These are phyloP conservation scores for Cryptus viduatorius DNA, from an alignment of 2,888 invertebrate genomes.

Conservation along the genomic window DNA sequence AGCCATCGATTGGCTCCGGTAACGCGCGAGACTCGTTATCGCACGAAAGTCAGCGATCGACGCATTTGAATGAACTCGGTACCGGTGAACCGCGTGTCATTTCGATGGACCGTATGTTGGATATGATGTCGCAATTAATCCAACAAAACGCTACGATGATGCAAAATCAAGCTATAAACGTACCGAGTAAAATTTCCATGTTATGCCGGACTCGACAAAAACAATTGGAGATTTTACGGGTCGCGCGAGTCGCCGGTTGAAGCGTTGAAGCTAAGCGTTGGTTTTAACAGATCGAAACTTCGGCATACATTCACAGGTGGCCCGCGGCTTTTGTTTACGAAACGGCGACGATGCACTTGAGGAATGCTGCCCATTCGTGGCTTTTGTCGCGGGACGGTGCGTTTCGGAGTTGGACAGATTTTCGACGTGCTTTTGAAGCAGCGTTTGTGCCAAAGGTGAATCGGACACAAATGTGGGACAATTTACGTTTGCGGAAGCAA, in stretches of 20 bases:
- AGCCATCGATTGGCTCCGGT: neutral
- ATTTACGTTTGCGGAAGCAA: slow-evolving; percentile 53
- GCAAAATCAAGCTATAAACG: neutral
- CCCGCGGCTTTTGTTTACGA: slow-evolving; percentile 49
- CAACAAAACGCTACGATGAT: slow-evolving; percentile 4
- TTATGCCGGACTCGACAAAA: slow-evolving; percentile 64
- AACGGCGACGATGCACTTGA: slow-evolving; percentile 41
- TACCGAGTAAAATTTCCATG: slow-evolving; percentile 14
- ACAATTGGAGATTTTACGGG: too few species aligned
- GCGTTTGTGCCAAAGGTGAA: slow-evolving; percentile 35
- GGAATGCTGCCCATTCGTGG: slow-evolving; percentile 47
- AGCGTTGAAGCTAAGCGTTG: too few species aligned
- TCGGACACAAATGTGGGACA: slow-evolving; percentile 47
- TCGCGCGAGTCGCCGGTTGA: too few species aligned
- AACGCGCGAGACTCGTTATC: neutral
- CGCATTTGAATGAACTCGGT: neutral
- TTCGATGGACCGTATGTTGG: neutral
- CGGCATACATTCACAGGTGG: slow-evolving; percentile 50
- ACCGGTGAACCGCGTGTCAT: neutral
- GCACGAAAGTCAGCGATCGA: neutral
- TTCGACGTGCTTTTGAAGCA: slow-evolving; percentile 39
- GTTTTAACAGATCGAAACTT: slow-evolving; percentile 54
- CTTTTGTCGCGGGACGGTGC: slow-evolving; percentile 30
- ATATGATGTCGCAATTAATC: neutral
- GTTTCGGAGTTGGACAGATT: slow-evolving; percentile 32